Conservation (phyloP, 92 coral and sea anemone species). For the Palythoa heliodiscus region DNA sequence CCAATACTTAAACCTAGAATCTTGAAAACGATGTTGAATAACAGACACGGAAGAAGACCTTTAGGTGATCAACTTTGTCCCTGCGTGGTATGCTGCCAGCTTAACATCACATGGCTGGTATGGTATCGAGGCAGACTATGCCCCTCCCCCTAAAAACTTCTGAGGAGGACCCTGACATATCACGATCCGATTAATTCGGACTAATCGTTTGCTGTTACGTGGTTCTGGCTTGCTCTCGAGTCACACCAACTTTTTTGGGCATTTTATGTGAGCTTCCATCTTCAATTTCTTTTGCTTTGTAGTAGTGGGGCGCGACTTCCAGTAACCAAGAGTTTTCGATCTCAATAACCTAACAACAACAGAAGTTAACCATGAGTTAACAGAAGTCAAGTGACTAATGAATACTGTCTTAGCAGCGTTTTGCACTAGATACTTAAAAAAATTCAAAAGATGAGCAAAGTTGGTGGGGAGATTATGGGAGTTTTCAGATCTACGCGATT, state of each 20-base stretch:
- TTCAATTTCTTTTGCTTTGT: constrained; percentile 93
- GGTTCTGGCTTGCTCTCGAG: constrained; percentile 86
- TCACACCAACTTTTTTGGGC: constrained; percentile 96
- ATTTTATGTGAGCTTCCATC: constrained; percentile 91
- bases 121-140: neutral
- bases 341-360: constrained; percentile 75
- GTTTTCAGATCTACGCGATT: too few relatives aligned
- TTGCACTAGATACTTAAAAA: too few relatives aligned
- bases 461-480: too few relatives aligned
- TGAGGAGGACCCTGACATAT: neutral
- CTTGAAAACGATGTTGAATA: too few relatives aligned
- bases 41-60: too few relatives aligned
- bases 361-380: too few relatives aligned
- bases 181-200: neutral
- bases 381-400: too few relatives aligned
- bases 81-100: neutral
- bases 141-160: neutral
- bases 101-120: neutral
- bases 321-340: constrained; percentile 95
- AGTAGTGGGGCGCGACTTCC: constrained; percentile 96
- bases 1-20: too few relatives aligned
- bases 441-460: too few relatives aligned
- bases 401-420: too few relatives aligned
- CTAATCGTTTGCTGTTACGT: constrained; percentile 34
- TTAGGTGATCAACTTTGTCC: too few relatives aligned